Percentiles rank a stretch among this genome's conserved stretches.
Conservation (phyloP, 1,140 invertebrate genomes). For the Drosophila busckii region DNA sequence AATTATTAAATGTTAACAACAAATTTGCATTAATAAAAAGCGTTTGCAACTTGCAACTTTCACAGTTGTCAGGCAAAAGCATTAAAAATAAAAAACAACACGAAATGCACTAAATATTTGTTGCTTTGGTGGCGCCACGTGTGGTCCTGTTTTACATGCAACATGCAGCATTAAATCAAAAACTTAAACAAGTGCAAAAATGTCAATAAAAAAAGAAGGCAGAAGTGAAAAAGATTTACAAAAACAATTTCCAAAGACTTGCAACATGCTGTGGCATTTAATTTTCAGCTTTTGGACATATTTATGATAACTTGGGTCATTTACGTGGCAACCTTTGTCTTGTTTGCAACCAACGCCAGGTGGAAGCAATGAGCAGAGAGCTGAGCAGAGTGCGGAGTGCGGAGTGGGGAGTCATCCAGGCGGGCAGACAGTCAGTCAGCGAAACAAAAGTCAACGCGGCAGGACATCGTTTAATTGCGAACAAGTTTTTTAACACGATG, state of each 20-base stretch:
- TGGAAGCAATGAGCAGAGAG: conserved; percentile 35
- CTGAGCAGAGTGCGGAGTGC: neutral
- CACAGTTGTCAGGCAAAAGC: too few species aligned
- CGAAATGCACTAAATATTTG: conserved; percentile 38
- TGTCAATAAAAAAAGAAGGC: conserved; percentile 67
- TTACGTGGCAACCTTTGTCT: conserved; percentile 78
- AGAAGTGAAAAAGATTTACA: conserved; percentile 23
- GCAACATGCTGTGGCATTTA: conserved; percentile 72
- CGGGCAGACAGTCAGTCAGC: conserved; percentile 65
- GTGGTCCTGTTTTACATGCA: conserved; percentile 51
- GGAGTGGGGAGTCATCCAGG: conserved; percentile 7
- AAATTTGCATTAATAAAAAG: too few species aligned
- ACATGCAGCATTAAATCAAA: conserved; percentile 59
- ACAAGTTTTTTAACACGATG: conserved; percentile 79
- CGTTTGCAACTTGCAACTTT: too few species aligned
- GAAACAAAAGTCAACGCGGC: conserved; percentile 56
- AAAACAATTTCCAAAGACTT: conserved; percentile 1
- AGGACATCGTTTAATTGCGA: conserved; percentile 79
- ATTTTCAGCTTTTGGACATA: conserved; percentile 78
- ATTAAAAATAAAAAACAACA: too few species aligned
- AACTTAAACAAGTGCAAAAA: conserved; percentile 74
- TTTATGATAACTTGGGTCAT: conserved; percentile 79
- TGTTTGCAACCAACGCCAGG: conserved; percentile 56
- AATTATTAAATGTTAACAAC: too few species aligned
- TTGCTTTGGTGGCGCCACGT: conserved; percentile 54